A percentile compares a stretch with the other conserved stretches of the same genome.
These are phyloP conservation scores for Atrichornis clamosus DNA, from an alignment of 2,113 vertebrate genomes.

Conservation along the genomic window DNA sequence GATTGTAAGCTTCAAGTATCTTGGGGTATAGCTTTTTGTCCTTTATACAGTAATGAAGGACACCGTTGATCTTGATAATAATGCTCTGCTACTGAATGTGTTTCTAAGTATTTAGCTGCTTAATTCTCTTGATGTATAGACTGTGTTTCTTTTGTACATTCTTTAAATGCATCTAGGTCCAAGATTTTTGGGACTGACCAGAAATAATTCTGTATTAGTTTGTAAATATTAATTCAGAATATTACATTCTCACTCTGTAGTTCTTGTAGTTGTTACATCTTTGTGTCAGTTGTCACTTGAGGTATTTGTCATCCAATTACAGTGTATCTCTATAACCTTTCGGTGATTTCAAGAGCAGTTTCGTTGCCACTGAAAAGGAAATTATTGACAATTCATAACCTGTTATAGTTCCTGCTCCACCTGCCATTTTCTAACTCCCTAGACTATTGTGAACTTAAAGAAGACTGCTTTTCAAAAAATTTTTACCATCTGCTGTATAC, in stretches of 20 bases:
- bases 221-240: neutral
- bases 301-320: constrained; percentile 25
- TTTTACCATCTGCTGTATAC: constrained; percentile 56
- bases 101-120: neutral
- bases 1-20: neutral
- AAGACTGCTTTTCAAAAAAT: constrained; percentile 50
- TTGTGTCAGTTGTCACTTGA: constrained; percentile 15
- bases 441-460: constrained; percentile 46
- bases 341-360: constrained; percentile 35
- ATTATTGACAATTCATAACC: constrained; percentile 60
- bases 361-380: constrained; percentile 44
- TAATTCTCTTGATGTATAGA: constrained; percentile 8
- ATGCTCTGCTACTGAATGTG: neutral
- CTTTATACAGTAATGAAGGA: neutral
- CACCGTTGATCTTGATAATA: neutral
- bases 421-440: constrained; percentile 42
- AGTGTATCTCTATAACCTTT: neutral
- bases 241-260: neutral
- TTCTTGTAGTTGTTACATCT: neutral
- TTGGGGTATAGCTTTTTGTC: neutral
- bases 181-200: neutral
- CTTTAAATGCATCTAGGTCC: neutral
- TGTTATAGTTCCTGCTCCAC: constrained; percentile 40
- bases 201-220: neutral
- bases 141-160: neutral